Percentiles rank a stretch among this genome's conserved stretches.
Evolutionary conservation across 1,140 invertebrate species (phyloP).

Genomic region (Coptotermes formosanus): DNA sequence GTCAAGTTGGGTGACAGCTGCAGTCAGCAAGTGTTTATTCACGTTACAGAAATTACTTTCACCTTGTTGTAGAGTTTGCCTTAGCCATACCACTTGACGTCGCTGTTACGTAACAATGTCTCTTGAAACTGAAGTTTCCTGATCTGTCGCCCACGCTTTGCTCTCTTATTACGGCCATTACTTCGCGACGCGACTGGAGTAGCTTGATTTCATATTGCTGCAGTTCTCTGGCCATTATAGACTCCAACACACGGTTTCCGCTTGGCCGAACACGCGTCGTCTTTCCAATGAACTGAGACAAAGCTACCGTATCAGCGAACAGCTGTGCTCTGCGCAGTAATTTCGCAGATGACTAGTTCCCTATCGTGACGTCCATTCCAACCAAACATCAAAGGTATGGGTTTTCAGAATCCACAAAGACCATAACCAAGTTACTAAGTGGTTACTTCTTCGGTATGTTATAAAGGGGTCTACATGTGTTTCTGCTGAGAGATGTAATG

Average conservation of each 20-base stretch:
- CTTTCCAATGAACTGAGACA: conserved; percentile 18
- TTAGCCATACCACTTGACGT: too few relatives aligned
- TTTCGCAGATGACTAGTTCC: conserved; percentile 1
- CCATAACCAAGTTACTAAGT: too few relatives aligned
- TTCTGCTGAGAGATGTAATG: too few relatives aligned
- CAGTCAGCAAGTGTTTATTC: too few relatives aligned
- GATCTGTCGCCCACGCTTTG: too few relatives aligned
- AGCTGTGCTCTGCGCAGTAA: not conserved
- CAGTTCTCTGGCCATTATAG: not conserved
- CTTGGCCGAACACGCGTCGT: not conserved
- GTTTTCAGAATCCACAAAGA: not conserved
- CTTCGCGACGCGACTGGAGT: not conserved
- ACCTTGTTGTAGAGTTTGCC: too few relatives aligned
- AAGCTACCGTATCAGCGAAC: not conserved
- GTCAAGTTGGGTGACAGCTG: too few relatives aligned
- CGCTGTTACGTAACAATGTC: too few relatives aligned
- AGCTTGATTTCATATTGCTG: not conserved
- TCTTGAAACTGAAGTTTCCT: too few relatives aligned
- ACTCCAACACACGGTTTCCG: not conserved
- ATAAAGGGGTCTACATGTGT: too few relatives aligned
- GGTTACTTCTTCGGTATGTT: too few relatives aligned
- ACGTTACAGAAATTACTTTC: too few relatives aligned
- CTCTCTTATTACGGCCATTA: not conserved
- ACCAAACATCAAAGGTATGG: not conserved
- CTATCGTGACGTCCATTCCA: not conserved